These are phyloP conservation scores for Drosophila setifemur DNA, from an alignment of 1,140 invertebrate genomes.

Conservation along the genomic window DNA sequence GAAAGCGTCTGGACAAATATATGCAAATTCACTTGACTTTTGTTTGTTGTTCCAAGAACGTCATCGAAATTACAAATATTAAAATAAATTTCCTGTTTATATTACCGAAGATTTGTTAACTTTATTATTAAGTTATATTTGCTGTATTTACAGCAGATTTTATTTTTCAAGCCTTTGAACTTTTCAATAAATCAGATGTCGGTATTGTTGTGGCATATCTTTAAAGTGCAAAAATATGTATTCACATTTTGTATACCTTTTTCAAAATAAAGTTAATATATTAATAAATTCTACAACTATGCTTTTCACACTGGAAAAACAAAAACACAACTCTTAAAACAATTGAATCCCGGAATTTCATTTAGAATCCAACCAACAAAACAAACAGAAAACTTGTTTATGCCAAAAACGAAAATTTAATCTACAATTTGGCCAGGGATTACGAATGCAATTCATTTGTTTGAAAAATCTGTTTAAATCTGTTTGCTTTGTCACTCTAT, in stretches of 20 bases:
- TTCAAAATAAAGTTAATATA: not conserved
- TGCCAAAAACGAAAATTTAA: constrained; percentile 11
- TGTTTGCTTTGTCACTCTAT: constrained; percentile 37
- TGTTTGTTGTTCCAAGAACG: constrained; percentile 16
- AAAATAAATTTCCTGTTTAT: not conserved
- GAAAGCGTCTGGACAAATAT: constrained; percentile 13
- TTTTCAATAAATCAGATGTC: no score
- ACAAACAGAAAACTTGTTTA: not conserved
- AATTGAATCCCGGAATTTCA: constrained; percentile 14
- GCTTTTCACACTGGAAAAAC: not conserved
- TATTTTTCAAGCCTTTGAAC: no score
- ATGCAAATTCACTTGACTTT: constrained; percentile 24
- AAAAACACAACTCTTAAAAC: not conserved
- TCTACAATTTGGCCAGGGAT: constrained; percentile 16
- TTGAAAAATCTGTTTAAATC: constrained; percentile 34
- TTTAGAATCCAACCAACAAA: constrained; percentile 4
- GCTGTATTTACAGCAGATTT: no score
- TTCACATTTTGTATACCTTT: no score
- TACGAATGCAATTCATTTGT: constrained; percentile 40
- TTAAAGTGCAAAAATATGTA: no score
- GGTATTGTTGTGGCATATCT: no score
- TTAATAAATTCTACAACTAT: not conserved
- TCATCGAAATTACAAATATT: constrained; percentile 32
- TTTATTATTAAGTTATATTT: no score
- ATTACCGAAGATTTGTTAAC: no score